Conservation (phyloP, 2,113 vertebrate species). For the Rhabdomys dilectus region DNA sequence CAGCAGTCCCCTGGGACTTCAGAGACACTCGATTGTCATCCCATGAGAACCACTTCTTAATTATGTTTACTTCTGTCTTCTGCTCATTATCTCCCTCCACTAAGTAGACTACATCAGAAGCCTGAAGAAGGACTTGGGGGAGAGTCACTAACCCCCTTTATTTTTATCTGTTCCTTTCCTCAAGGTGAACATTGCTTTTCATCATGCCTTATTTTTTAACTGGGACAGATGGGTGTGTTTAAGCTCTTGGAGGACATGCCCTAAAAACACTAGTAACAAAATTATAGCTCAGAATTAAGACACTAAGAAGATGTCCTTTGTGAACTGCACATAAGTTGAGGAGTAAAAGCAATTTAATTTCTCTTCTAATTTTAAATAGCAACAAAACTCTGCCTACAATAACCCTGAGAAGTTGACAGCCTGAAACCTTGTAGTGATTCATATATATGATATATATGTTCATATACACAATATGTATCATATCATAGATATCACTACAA, state of each 20-base stretch:
- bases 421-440: not conserved
- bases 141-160: not conserved
- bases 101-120: not conserved
- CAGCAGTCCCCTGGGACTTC: not conserved
- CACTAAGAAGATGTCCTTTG: not conserved
- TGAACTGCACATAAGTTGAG: not conserved
- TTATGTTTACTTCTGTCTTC: not conserved
- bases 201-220: not conserved
- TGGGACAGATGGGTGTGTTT: not conserved
- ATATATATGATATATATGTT: not conserved
- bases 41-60: too few relatives aligned
- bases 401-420: not conserved
- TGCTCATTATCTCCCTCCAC: not conserved
- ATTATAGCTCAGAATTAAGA: not conserved
- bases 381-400: not conserved
- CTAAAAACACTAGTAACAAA: not conserved
- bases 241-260: too few relatives aligned
- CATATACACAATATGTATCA: not conserved
- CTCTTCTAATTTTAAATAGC: not conserved
- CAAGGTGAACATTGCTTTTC: not conserved
- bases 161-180: not conserved
- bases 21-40: not conserved
- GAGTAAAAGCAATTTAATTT: not conserved
- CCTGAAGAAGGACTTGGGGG: not conserved
- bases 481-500: too few relatives aligned